Conservation (phyloP, 2,888 invertebrate genomes). For the Tolmerus cingulatus region DNA sequence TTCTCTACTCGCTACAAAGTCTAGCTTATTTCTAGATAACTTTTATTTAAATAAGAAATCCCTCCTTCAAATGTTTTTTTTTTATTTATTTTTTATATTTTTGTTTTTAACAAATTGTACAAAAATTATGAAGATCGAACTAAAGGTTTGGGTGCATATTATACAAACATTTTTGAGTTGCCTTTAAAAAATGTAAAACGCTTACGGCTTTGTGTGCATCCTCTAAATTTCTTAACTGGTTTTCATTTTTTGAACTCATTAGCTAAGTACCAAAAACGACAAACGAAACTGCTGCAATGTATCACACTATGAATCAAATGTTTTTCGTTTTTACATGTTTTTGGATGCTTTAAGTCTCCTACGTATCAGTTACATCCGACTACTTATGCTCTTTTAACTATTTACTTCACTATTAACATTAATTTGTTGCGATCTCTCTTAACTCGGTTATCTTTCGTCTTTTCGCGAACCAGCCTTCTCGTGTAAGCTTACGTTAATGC, state of each 20-base stretch:
- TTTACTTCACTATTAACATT: slow-evolving; percentile 29
- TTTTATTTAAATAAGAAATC: background rate
- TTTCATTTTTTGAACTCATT: background rate
- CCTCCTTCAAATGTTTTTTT: background rate
- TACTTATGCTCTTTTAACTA: slow-evolving; percentile 12
- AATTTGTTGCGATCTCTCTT: background rate
- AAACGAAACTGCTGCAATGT: background rate
- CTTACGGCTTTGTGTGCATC: background rate
- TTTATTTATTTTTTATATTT: background rate
- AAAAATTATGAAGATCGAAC: background rate
- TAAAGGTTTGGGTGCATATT: background rate
- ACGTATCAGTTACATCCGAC: background rate
- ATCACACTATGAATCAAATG: slow-evolving; percentile 31
- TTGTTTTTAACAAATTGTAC: background rate
- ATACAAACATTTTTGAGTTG: background rate
- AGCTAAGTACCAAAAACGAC: background rate
- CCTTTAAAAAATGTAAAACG: slow-evolving; percentile 24
- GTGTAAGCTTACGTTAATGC: background rate
- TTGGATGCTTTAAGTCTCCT: background rate
- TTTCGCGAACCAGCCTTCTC: background rate
- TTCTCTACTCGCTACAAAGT: slow-evolving; percentile 10
- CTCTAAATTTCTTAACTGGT: background rate
- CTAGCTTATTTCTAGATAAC: background rate
- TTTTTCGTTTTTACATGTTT: background rate
- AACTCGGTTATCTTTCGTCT: background rate